Conservation (phyloP, 2,113 vertebrate species). For the Brachyhypopomus occidentalis region DNA sequence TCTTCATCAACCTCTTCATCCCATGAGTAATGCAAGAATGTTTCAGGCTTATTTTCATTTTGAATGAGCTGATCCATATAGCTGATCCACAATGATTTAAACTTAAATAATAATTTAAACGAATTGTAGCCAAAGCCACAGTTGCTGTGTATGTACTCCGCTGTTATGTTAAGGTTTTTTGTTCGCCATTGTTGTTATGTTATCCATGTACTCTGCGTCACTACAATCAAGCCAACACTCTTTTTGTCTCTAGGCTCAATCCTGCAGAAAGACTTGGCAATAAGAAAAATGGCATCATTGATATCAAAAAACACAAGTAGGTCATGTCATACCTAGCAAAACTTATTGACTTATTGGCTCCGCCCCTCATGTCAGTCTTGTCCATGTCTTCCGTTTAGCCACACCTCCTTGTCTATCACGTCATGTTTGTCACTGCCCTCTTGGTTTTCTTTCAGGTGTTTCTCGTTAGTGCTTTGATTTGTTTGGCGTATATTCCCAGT, state of each 20-base stretch:
- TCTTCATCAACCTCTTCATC: background rate
- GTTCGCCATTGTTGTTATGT: background rate
- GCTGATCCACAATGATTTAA: background rate
- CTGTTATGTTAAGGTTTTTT: background rate
- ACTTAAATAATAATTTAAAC: too few relatives aligned
- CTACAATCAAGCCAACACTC: background rate
- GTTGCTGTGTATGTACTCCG: background rate
- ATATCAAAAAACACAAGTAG: conserved; percentile 77
- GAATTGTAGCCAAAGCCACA: background rate
- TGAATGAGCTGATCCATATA: background rate
- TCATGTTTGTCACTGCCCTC: too few relatives aligned
- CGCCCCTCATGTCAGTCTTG: too few relatives aligned
- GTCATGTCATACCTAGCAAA: conserved; percentile 20
- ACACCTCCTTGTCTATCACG: too few relatives aligned
- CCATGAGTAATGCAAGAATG: background rate
- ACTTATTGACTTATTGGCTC: background rate
- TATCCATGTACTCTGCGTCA: background rate
- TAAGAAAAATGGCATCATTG: conserved; percentile 72
- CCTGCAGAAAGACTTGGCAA: conserved; percentile 78
- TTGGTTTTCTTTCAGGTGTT: too few relatives aligned
- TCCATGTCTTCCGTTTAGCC: too few relatives aligned
- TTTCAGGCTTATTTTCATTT: background rate
- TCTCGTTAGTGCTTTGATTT: background rate
- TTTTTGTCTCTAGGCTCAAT: conserved; percentile 64
- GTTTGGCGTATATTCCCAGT: too few relatives aligned